Conservation (phyloP, 2,888 invertebrate genomes). For the Agrenia bidenticulata region DNA sequence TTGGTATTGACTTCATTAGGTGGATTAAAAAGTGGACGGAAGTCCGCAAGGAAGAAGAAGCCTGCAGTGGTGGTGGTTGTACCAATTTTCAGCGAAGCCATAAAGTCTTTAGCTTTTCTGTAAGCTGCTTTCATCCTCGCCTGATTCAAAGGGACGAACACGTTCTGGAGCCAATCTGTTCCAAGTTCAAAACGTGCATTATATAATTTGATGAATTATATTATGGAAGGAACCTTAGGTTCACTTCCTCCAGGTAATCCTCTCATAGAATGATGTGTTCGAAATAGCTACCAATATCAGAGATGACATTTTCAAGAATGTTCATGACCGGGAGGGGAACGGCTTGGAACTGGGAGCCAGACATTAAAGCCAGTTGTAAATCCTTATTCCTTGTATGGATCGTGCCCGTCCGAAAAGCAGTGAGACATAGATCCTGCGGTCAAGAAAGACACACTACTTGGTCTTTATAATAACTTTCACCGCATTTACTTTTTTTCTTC, state of each 20-base stretch:
- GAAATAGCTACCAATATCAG: slow-evolving; percentile 29
- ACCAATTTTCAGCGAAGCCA: slow-evolving; percentile 29
- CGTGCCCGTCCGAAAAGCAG: slow-evolving; percentile 39
- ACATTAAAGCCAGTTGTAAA: slow-evolving; percentile 25
- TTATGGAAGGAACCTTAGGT: too few relatives aligned
- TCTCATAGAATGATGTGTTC: not conserved
- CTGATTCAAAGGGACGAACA: slow-evolving; percentile 37
- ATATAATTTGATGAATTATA: too few relatives aligned
- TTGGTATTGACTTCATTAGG: slow-evolving; percentile 15
- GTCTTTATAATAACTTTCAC: not conserved
- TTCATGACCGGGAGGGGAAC: slow-evolving; percentile 36
- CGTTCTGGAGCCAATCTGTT: slow-evolving; percentile 43
- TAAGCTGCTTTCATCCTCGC: slow-evolving; percentile 30
- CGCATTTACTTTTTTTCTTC: not conserved
- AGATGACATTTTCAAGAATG: slow-evolving; percentile 28
- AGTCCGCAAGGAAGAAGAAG: slow-evolving; percentile 39
- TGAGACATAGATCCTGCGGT: slow-evolving; percentile 43
- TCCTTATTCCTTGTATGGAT: slow-evolving; percentile 38
- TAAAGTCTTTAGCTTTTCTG: slow-evolving; percentile 19
- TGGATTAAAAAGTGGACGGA: slow-evolving; percentile 19
- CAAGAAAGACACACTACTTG: not conserved
- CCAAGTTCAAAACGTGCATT: too few relatives aligned
- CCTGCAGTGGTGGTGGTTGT: slow-evolving; percentile 38
- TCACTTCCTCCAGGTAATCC: not conserved
- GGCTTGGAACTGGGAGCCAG: slow-evolving; percentile 34